A percentile compares a stretch with the other conserved stretches of the same genome.
phyloP scores from a whole-genome alignment of 1,140 invertebrate species.

The Drosophila serrata region DNA sequence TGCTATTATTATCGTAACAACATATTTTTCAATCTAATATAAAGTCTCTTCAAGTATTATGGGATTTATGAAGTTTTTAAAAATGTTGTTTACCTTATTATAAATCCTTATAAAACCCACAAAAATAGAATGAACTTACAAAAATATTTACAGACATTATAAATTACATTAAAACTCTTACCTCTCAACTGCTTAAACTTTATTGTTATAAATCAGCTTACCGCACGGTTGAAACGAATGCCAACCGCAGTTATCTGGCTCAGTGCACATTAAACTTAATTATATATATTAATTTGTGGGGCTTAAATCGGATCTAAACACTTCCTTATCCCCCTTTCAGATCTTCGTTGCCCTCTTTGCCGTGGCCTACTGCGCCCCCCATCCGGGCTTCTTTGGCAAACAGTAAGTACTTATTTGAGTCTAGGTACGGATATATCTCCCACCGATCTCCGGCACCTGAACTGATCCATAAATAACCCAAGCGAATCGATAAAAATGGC shows the following conservation, averaged over 20 bases:
- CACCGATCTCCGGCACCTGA: constrained; percentile 17
- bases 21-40: no score
- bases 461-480: constrained; percentile 36
- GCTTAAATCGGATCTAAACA: constrained; percentile 4
- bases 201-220: background rate
- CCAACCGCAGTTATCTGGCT: constrained; percentile 2
- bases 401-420: constrained; percentile 63
- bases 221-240: no score
- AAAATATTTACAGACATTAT: background rate
- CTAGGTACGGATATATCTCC: background rate
- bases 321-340: constrained; percentile 50
- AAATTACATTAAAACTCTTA: background rate
- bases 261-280: constrained; percentile 21
- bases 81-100: no score
- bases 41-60: no score
- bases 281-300: constrained; percentile 26
- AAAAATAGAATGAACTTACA: background rate
- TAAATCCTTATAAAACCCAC: no score
- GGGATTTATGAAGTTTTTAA: background rate
- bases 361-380: constrained; percentile 70
- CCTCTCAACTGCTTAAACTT: background rate
- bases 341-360: constrained; percentile 73
- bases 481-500: constrained; percentile 47
- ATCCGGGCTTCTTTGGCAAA: constrained; percentile 82
- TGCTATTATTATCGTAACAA: no score